Conservation (phyloP, 2,113 vertebrate genomes). For the Myotis lucifugus region DNA sequence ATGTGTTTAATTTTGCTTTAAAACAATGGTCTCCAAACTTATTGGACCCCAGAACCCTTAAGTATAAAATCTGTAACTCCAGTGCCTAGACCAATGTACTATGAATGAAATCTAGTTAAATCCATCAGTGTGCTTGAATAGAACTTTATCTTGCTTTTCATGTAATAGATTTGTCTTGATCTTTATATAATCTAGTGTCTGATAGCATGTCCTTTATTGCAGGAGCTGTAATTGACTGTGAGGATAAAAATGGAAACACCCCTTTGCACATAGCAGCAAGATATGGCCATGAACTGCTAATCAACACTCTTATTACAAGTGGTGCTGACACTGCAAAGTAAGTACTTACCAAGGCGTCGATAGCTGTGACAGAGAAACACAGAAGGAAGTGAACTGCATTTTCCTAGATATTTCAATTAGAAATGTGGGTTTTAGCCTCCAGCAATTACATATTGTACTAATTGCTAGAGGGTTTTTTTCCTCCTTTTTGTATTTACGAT, state of each 20-base stretch:
- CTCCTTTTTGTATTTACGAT: background rate
- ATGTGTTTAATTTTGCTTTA: background rate
- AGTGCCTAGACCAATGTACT: background rate
- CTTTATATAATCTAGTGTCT: background rate
- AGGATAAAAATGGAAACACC: constrained; percentile 98
- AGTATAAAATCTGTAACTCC: background rate
- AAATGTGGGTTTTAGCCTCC: background rate
- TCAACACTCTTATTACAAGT: constrained; percentile 97
- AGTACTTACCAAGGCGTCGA: constrained; percentile 74
- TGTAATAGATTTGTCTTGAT: background rate
- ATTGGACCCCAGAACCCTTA: background rate
- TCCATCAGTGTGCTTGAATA: background rate
- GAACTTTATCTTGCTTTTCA: background rate
- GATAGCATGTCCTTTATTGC: constrained; percentile 37
- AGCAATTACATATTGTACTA: background rate
- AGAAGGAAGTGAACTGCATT: background rate
- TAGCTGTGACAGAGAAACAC: background rate
- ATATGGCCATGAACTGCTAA: constrained; percentile 98
- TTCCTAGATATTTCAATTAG: background rate
- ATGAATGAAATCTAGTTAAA: constrained; percentile 27
- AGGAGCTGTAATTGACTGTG: constrained; percentile 98
- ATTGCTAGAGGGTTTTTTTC: background rate
- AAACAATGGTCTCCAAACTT: background rate
- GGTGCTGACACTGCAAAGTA: constrained; percentile 98
- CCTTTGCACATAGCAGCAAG: constrained; percentile 98